Percentiles rank a stretch among this genome's conserved stretches.
Conservation (phyloP, 2,888 invertebrate species). For the Incurvaria masculella region DNA sequence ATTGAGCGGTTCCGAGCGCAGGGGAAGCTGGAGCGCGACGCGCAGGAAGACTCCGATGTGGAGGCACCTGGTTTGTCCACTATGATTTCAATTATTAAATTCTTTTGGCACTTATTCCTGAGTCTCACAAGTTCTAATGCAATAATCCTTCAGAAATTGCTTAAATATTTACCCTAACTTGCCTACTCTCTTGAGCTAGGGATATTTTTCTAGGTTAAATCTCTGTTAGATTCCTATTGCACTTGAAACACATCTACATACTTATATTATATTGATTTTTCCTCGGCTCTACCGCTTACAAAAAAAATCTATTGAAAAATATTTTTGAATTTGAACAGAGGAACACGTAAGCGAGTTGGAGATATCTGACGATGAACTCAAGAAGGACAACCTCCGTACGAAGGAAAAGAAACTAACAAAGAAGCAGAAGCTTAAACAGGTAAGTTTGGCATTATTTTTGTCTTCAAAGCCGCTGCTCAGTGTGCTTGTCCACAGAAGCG, state of each 20-base stretch:
- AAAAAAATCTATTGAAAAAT: too few species aligned
- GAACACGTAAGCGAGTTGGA: slow-evolving; percentile 56
- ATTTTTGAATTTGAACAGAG: slow-evolving; percentile 26
- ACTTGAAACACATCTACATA: not conserved
- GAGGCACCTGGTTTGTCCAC: slow-evolving; percentile 39
- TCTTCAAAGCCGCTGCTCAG: too few species aligned
- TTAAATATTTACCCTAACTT: not conserved
- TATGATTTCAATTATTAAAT: not conserved
- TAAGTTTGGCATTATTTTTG: slow-evolving; percentile 17
- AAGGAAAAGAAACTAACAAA: slow-evolving; percentile 61
- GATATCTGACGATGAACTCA: slow-evolving; percentile 76
- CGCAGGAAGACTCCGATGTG: slow-evolving; percentile 47
- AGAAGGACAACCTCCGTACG: slow-evolving; percentile 65
- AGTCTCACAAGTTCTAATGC: not conserved
- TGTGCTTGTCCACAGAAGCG: too few species aligned
- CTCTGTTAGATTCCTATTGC: slow-evolving; percentile 1
- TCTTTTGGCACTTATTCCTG: not conserved
- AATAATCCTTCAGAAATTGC: not conserved
- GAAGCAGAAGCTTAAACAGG: slow-evolving; percentile 43
- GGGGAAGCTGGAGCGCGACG: slow-evolving; percentile 40
- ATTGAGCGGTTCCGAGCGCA: slow-evolving; percentile 57
- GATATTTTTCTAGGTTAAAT: not conserved
- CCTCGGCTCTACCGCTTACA: too few species aligned
- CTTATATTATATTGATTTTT: too few species aligned
- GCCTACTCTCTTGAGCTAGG: not conserved